Evolutionary conservation across 2,888 invertebrate species (phyloP), one percentile per base, ranked within the genome.

Genomic region (Hirtodrosophila confusa): DNA sequence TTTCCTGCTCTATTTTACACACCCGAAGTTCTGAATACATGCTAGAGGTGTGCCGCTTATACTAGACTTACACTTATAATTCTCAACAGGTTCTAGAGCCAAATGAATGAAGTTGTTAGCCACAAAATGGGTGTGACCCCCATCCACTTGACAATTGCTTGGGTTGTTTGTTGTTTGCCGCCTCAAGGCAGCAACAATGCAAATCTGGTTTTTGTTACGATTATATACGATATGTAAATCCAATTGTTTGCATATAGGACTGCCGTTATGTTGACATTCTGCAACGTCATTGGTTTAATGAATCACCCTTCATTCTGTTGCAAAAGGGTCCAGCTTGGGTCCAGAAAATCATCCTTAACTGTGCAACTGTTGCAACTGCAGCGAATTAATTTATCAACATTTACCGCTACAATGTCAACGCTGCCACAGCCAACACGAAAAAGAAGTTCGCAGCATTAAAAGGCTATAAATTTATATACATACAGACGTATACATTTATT

Each of bases 351-450:
- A 61, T 49, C 47, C 24, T 55, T 43, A 29, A 39, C 23, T 11
- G 12, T 64, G 57, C 35, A 45, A 55, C 41, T 37, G 69, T 57
- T 75, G 74, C 66, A 86, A 64, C 60, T 68, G 73, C 60, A 54
- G 47, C 47, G 72, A 83, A 82, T 86, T 84, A 86, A 86, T 86
- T 78, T 86, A 86, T 82, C 82, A 82, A 78, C 64, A 68, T 82
- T 65, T 80, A 84, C 86, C 82, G 82, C 67, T 84, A 77, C 68
- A 75, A 64, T 82, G 82, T 84, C 86, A 84, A 75, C 86, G 65
- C 70, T 58, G 75, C 72, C 55, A 72, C 57, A 47, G 37, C 41
- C 27, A 56, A 68, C 53, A 69, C 60, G 55, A 51, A 33, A 41
- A 57, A 58, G 53, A 58, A 67, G 62, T 58, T 65, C 35, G 67